phyloP scores from a whole-genome alignment of 1,140 invertebrate species.

The Rhagoletis pomonella region DNA sequence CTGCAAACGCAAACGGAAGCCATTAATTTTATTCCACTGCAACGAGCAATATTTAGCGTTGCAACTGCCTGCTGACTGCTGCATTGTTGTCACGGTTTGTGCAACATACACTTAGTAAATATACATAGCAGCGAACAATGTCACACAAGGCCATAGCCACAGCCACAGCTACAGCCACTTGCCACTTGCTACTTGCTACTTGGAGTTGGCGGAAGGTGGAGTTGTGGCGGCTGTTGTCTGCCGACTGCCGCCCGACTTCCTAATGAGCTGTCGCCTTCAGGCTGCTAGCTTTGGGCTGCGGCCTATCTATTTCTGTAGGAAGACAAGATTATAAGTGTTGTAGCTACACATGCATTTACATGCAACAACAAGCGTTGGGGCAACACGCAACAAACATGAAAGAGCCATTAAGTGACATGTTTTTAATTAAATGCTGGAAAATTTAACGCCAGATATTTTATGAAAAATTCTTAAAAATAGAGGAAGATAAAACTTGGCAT shows the following conservation, averaged over 20 bases:
- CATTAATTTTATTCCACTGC: slow-evolving; percentile 39
- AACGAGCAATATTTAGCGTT: slow-evolving; percentile 18
- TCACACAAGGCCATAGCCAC: slow-evolving; percentile 17
- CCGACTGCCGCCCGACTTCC: slow-evolving; percentile 17
- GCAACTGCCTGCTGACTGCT: neutral
- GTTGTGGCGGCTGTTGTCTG: slow-evolving; percentile 8
- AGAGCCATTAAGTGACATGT: slow-evolving; percentile 59
- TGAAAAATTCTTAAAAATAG: slow-evolving; percentile 51
- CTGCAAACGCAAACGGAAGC: slow-evolving; percentile 26
- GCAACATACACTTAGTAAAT: slow-evolving; percentile 30
- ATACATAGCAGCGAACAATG: slow-evolving; percentile 2
- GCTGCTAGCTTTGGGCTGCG: neutral
- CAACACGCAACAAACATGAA: slow-evolving; percentile 41
- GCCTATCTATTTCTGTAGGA: slow-evolving; percentile 43
- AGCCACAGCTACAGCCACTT: neutral
- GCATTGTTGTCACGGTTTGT: slow-evolving; percentile 29
- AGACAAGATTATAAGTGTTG: slow-evolving; percentile 41
- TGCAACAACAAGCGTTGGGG: slow-evolving; percentile 7
- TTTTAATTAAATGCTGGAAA: slow-evolving; percentile 67
- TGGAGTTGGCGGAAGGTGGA: neutral
- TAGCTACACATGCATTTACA: slow-evolving; percentile 39
- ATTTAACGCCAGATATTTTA: slow-evolving; percentile 63
- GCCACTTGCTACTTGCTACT: slow-evolving; percentile 1
- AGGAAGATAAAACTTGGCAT: neutral
- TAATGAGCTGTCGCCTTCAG: slow-evolving; percentile 32